Evolutionary conservation across 53 echinoderm and acorn worm genomes (phyloP).

Genomic region (Antedon mediterranea): DNA sequence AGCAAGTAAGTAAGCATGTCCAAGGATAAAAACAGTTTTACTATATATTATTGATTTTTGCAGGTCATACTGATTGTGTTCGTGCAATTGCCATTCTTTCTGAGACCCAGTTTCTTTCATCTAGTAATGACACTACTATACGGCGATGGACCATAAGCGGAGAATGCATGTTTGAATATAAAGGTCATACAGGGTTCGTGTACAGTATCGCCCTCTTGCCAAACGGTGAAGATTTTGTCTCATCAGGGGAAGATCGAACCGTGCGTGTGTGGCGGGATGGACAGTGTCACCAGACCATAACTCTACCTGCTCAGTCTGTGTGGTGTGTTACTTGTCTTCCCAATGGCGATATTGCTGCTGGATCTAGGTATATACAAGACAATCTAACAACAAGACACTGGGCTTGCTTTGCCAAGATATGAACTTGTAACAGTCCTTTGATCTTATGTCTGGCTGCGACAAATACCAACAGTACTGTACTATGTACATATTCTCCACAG

Average conservation of each 20-base stretch:
- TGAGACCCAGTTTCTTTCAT: conserved; percentile 73
- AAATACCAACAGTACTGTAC: too few species aligned
- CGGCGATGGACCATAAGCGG: conserved; percentile 79
- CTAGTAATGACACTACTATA: conserved; percentile 67
- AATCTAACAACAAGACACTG: too few species aligned
- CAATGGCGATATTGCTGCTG: conserved; percentile 83
- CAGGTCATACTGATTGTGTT: conserved; percentile 62
- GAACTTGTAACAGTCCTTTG: too few species aligned
- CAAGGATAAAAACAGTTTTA: too few species aligned
- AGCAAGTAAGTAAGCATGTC: too few species aligned
- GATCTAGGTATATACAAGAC: conserved; percentile 45
- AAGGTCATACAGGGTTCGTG: conserved; percentile 70
- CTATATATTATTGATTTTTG: too few species aligned
- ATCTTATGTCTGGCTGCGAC: too few species aligned
- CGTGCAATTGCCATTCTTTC: conserved; percentile 61
- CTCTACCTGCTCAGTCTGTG: conserved; percentile 77
- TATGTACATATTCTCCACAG: too few species aligned
- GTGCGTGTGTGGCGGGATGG: conserved; percentile 62
- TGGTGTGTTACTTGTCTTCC: conserved; percentile 68
- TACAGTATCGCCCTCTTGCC: conserved; percentile 61
- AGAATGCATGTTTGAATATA: conserved; percentile 56
- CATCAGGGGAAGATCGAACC: conserved; percentile 77
- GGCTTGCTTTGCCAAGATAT: too few species aligned
- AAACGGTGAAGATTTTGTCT: conserved; percentile 63
- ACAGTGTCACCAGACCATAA: conserved; percentile 58